Evolutionary conservation across 1,140 invertebrate species (phyloP).

Genomic region (Trissolcus basalis): DNA sequence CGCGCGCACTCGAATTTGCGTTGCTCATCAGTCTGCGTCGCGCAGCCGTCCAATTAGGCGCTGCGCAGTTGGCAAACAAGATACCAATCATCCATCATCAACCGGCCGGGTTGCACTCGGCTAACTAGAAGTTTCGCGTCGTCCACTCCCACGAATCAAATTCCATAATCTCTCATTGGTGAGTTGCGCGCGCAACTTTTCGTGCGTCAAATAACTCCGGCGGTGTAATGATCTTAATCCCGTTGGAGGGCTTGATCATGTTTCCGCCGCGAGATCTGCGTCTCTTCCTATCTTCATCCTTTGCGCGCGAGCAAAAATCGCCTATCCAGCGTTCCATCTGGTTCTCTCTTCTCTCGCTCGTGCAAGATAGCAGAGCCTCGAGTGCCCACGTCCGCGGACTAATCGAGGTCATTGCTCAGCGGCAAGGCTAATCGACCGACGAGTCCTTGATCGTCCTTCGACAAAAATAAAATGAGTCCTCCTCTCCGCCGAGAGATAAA

Average conservation of each 20-base stretch:
- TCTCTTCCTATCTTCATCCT: conserved; percentile 38
- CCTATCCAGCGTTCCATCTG: too few relatives aligned
- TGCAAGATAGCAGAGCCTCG: not conserved
- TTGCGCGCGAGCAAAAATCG: not conserved
- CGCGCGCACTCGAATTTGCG: too few relatives aligned
- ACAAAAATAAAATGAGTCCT: conserved; percentile 28
- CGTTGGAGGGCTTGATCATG: conserved; percentile 19
- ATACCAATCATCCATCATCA: conserved; percentile 18
- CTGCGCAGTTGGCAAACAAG: not conserved
- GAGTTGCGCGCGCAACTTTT: conserved; percentile 13
- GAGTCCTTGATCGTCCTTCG: conserved; percentile 55
- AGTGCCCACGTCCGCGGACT: conserved; percentile 16
- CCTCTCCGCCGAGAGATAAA: conserved; percentile 8
- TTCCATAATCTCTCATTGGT: conserved; percentile 24
- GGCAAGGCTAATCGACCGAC: conserved; percentile 10
- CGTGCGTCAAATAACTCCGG: conserved; percentile 10
- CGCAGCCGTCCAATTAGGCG: not conserved
- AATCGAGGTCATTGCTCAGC: conserved; percentile 48
- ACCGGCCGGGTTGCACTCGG: not conserved
- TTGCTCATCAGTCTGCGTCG: not conserved
- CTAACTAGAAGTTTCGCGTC: conserved; percentile 1
- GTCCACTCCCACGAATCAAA: conserved; percentile 13
- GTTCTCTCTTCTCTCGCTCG: too few relatives aligned
- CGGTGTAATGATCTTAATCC: conserved; percentile 42
- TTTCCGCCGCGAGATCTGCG: conserved; percentile 15